Conservation (phyloP, 2,113 vertebrate genomes). For the Mirounga angustirostris region DNA sequence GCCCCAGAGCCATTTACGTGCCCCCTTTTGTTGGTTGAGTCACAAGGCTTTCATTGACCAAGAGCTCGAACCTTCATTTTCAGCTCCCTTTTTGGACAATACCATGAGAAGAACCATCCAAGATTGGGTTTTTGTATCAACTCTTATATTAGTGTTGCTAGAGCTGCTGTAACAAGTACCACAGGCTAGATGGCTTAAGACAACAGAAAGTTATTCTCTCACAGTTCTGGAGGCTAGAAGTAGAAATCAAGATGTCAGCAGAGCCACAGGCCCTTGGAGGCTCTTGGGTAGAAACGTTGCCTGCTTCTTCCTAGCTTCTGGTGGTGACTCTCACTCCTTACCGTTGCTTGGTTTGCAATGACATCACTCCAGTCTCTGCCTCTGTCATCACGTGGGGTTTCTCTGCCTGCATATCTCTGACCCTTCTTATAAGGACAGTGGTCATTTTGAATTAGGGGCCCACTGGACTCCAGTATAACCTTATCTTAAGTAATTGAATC, state of each 20-base stretch:
- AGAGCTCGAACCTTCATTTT: background rate
- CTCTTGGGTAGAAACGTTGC: background rate
- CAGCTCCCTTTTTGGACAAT: background rate
- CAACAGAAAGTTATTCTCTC: background rate
- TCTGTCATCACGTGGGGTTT: background rate
- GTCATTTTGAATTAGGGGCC: background rate
- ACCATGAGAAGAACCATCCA: background rate
- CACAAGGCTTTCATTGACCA: background rate
- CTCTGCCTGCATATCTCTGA: background rate
- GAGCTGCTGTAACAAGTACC: background rate
- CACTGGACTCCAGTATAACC: background rate
- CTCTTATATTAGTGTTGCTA: background rate
- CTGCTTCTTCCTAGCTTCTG: background rate
- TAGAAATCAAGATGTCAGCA: background rate
- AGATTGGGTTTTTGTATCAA: background rate
- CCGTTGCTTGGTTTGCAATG: background rate
- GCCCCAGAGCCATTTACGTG: background rate
- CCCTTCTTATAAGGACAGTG: background rate
- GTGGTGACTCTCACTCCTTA: background rate
- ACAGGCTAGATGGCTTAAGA: background rate
- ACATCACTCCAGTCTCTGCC: background rate
- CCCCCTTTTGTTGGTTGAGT: background rate
- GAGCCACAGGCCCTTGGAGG: accelerated
- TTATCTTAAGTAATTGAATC: background rate
- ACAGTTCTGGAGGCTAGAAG: background rate